Base-by-base conservation (phyloP, 2,113 vertebrate species). In the Archocentrus centrarchus region DNA sequence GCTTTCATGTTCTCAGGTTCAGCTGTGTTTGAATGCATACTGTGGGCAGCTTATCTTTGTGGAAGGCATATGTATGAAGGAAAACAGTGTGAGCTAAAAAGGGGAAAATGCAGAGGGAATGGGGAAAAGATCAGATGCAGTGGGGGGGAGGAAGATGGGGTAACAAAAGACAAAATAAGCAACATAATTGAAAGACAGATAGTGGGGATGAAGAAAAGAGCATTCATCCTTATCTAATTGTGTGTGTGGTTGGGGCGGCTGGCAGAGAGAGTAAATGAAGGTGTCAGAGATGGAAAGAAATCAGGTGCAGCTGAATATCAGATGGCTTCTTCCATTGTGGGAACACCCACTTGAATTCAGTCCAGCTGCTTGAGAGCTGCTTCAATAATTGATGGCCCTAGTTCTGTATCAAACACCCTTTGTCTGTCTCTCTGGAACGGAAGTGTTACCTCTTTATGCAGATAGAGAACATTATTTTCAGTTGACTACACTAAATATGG, bases 281-380 rank as follows among this genome's bases (percentile, higher is more conserved):
- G 47, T 85, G 86, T 85, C 58, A n/a, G 41, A 75, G 63, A 37
- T 80, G 79, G 77, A 84, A 58, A 68, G 82, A 68, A 79, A 77
- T 86, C 76, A 82, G 83, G 77, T 90, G 59, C 80, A 78, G 47
- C 80, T 75, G 68, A 88, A 77, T 84, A 86, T 87, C 82, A 86
- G 78, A 70, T 77, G 44, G 57, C 79, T 75, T 83, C 83, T 80
- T 86, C 82, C 68, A 39, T 50, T 75, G 62, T 39, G 15, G 81
- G 83, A 86, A 84, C 47, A 5, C 60, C 85, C 77, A 53, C 59
- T 76, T 81, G 87, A 91, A 86, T 87, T 17, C 39, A 47, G 59
- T 82, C 78, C 81, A 89, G 58, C 53, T 68, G 75, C 79, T 82
- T 82, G 57, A 78, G 79, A 80, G 68, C 77, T 17, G 62, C 75